A percentile compares a stretch with the other conserved stretches of the same genome.
Conservation (phyloP, 2,113 vertebrate genomes). For the Clarias macrocephalus region DNA sequence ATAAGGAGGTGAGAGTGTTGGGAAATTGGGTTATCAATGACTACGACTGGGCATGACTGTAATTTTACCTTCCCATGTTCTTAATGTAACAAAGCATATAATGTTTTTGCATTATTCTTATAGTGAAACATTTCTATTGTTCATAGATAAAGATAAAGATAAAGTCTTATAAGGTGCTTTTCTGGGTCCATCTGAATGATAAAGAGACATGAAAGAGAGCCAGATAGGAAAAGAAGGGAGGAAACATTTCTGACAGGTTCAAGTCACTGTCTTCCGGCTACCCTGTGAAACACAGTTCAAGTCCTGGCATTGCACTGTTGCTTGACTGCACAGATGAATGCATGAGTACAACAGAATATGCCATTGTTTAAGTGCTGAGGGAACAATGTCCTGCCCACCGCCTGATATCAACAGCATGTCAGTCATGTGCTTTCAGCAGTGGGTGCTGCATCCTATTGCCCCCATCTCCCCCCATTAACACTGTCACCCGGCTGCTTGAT, state of each 20-base stretch:
- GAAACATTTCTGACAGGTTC: slow-evolving; percentile 5
- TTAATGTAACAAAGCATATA: too few relatives aligned
- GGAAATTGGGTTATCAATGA: too few relatives aligned
- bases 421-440: slow-evolving; percentile 48
- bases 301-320: slow-evolving; percentile 45
- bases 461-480: slow-evolving; percentile 18
- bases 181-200: background rate
- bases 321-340: slow-evolving; percentile 36
- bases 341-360: slow-evolving; percentile 47
- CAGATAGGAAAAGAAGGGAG: background rate
- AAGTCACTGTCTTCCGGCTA: background rate
- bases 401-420: slow-evolving; percentile 33
- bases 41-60: too few relatives aligned
- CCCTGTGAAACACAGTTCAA: slow-evolving; percentile 43
- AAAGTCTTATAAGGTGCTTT: background rate
- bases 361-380: slow-evolving; percentile 56
- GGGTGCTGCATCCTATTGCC: slow-evolving; percentile 19
- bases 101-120: too few relatives aligned
- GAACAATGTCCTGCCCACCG: slow-evolving; percentile 46
- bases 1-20: too few relatives aligned
- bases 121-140: too few relatives aligned
- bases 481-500: slow-evolving; percentile 39
- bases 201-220: background rate
- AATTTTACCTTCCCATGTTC: too few relatives aligned
- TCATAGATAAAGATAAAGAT: background rate